A percentile compares a stretch with the other conserved stretches of the same genome.
These are phyloP conservation scores for Dascillus cervinus DNA, from an alignment of 2,888 invertebrate species.

Conservation along the genomic window DNA sequence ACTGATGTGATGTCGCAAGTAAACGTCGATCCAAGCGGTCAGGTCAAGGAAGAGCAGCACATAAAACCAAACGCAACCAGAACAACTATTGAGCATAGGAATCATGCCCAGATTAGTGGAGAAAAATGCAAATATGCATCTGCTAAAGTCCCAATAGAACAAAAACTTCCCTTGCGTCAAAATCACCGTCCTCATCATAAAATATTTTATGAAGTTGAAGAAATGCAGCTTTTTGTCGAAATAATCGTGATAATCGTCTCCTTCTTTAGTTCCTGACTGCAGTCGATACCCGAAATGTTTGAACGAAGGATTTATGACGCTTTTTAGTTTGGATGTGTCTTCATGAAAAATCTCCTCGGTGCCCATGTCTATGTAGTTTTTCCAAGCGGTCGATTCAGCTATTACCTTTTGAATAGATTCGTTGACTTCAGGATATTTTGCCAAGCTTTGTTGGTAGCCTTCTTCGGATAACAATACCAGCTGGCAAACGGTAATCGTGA, in stretches of 20 bases:
- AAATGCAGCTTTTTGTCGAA: slow-evolving; percentile 6
- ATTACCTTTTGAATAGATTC: too few relatives aligned
- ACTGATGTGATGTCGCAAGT: slow-evolving; percentile 22
- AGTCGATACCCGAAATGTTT: slow-evolving; percentile 8
- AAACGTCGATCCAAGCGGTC: slow-evolving; percentile 21
- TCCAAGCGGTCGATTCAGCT: too few relatives aligned
- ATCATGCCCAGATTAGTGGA: slow-evolving; percentile 14
- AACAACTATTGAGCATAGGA: slow-evolving; percentile 6
- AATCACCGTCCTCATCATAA: slow-evolving; percentile 16
- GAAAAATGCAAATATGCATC: slow-evolving; percentile 14
- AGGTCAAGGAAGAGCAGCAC: slow-evolving; percentile 17
- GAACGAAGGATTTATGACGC: slow-evolving; percentile 4
- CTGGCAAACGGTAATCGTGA: slow-evolving; percentile 20
- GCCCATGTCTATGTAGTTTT: too few relatives aligned
- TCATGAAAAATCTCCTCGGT: too few relatives aligned
- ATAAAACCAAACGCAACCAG: slow-evolving; percentile 6
- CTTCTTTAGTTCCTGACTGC: slow-evolving; percentile 3
- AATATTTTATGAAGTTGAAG: slow-evolving; percentile 6
- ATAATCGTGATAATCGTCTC: slow-evolving; percentile 5
- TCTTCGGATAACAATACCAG: slow-evolving; percentile 11
- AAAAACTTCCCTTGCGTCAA: slow-evolving; percentile 18
- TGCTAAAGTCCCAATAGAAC: slow-evolving; percentile 20
- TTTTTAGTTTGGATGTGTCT: too few relatives aligned
- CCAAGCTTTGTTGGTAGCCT: slow-evolving; percentile 22
- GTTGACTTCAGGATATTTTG: slow-evolving; percentile 35